Evolutionary conservation across 2,888 invertebrate species (phyloP).

Genomic region (Hirtodrosophila alboralis): DNA sequence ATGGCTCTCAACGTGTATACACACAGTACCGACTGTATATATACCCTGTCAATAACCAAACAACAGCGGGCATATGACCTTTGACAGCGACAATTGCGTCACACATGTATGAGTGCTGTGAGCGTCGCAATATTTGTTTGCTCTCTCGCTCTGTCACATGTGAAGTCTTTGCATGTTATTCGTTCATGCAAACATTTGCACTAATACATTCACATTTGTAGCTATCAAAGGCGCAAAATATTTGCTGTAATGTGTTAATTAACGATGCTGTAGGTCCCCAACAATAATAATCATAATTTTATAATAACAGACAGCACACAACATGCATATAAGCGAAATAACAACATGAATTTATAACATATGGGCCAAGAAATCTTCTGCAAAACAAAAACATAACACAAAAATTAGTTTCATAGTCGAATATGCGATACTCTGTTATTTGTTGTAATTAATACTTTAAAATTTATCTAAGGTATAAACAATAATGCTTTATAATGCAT

Average conservation of each 20-base stretch:
- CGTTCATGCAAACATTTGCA: too few species aligned
- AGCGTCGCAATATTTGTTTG: neutral
- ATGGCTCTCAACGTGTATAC: conserved; percentile 11
- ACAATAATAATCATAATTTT: conserved; percentile 31
- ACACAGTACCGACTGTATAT: too few species aligned
- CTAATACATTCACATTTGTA: neutral
- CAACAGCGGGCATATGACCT: conserved; percentile 11
- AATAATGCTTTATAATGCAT: too few species aligned
- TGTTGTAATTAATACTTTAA: too few species aligned
- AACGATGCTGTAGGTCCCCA: conserved; percentile 80
- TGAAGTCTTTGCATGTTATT: too few species aligned
- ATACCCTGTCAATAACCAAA: conserved; percentile 16
- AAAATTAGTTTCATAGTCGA: neutral
- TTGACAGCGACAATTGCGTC: conserved; percentile 1
- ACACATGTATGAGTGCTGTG: neutral
- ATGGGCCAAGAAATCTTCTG: conserved; percentile 37
- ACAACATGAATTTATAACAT: conserved; percentile 33
- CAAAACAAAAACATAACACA: conserved; percentile 11
- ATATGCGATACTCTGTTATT: conserved; percentile 26
- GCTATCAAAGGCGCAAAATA: conserved; percentile 41
- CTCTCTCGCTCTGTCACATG: too few species aligned
- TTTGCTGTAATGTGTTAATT: conserved; percentile 82
- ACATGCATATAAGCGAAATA: conserved; percentile 43
- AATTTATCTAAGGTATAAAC: too few species aligned
- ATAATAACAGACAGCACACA: conserved; percentile 26